Conservation (phyloP, 2,797 vertebrate species). For the Mus caroli region DNA sequence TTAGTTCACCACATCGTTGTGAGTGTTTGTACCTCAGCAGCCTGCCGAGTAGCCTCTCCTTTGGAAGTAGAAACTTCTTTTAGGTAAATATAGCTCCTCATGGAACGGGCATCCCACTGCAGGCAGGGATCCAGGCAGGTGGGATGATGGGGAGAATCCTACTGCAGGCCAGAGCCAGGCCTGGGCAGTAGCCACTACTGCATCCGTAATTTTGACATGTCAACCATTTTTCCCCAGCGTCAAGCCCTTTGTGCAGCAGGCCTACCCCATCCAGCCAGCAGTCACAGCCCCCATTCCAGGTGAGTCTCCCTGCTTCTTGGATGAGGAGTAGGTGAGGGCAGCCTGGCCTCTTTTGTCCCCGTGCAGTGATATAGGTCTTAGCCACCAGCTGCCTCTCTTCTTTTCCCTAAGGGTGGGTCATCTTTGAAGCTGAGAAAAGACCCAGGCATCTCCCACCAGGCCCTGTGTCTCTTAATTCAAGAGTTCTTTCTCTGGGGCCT, state of each 20-base stretch:
- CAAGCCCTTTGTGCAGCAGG: constrained; percentile 98
- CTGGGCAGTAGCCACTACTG: neutral
- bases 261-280: constrained; percentile 97
- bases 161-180: neutral
- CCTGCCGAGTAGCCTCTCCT: neutral
- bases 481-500: neutral
- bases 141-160: neutral
- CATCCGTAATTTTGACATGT: neutral
- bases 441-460: neutral
- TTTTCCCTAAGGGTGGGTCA: neutral
- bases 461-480: neutral
- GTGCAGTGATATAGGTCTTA: neutral
- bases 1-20: neutral
- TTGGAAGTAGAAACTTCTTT: neutral
- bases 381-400: neutral
- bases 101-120: neutral
- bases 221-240: constrained; percentile 91
- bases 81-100: neutral
- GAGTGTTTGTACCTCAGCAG: neutral
- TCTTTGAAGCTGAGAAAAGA: neutral
- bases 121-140: neutral
- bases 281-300: constrained; percentile 98
- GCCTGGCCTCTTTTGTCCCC: neutral
- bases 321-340: neutral
- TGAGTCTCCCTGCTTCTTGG: constrained; percentile 83